Base-by-base conservation (phyloP, 2,113 vertebrate genomes). In the Catharus minimus region DNA sequence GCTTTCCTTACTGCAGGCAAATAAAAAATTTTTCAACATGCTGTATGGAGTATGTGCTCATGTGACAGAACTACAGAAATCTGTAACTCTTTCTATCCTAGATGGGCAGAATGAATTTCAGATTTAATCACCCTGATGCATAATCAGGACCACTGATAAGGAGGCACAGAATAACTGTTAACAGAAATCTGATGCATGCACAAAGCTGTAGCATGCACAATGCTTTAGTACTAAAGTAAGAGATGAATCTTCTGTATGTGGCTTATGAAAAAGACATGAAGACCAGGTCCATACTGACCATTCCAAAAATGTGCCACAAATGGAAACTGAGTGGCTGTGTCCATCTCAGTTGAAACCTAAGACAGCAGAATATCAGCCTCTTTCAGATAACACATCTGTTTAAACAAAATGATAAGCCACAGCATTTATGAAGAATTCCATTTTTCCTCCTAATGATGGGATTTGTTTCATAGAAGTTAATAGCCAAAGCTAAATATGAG, bases 51-150 rank as follows among this genome's bases (percentile, higher is more conserved):
- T 21, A 60, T 7, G 18, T 6, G 52, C 21, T 68, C 46, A 58
- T 4, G 6, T 28, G 11, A 23, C 49, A 90, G 69, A 78, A 49
- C 17, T 62, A 73, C 1, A 8, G 57, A 89, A 95, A 78, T 3
- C n/a, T 41, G 7, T 47, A 73, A 67, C 38, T 74, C 33, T 65
- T 73, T 81, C 55, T 52, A 8, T 32, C 43, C 56, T 76, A 76
- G 46, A 27, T 58, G 11, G 72, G 55, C 33, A 87, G 56, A 80
- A 84, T 85, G 89, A 76, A 90, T 78, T 91, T 64, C 71, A 74
- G 39, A 79, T 68, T 77, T 71, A 57, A 86, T 87, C 44, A 67
- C 21, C 10, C 55, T 75, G n/a, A n/a, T 78, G 49, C 5, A 6
- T 67, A 77, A 74, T 65, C 46, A 79, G 46, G 62, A 88, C 67